Conservation (phyloP, 2,797 vertebrate species). For the Craterocephalus amniculus region DNA sequence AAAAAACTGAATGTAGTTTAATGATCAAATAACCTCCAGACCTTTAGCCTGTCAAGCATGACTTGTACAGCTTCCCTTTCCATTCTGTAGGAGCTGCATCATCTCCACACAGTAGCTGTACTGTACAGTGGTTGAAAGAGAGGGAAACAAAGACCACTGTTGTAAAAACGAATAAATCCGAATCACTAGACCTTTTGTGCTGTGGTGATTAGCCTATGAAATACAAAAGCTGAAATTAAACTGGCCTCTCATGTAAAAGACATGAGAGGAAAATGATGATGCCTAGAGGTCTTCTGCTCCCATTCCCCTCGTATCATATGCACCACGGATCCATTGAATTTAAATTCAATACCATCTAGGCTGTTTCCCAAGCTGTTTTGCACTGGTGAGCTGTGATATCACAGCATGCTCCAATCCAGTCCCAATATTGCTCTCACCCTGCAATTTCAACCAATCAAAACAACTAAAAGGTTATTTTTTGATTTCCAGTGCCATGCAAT, state of each 20-base stretch:
- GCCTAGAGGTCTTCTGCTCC: slow-evolving; percentile 56
- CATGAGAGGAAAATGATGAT: slow-evolving; percentile 51
- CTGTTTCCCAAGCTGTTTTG: slow-evolving; percentile 73
- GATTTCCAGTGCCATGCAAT: slow-evolving; percentile 45
- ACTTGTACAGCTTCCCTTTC: slow-evolving; percentile 19
- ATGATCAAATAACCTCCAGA: slow-evolving; percentile 22
- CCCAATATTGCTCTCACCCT: slow-evolving; percentile 29
- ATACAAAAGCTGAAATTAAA: slow-evolving; percentile 50
- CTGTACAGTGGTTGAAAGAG: background rate
- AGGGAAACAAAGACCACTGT: slow-evolving; percentile 17
- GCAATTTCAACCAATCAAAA: slow-evolving; percentile 61
- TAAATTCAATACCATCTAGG: slow-evolving; percentile 78
- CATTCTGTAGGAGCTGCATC: slow-evolving; percentile 18
- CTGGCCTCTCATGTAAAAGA: slow-evolving; percentile 47
- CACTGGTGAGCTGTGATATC: slow-evolving; percentile 80
- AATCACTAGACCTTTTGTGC: slow-evolving; percentile 15
- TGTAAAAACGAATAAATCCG: slow-evolving; percentile 11
- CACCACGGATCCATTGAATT: slow-evolving; percentile 73
- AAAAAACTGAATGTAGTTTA: slow-evolving; percentile 14
- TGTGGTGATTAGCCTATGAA: slow-evolving; percentile 6
- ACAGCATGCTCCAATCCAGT: slow-evolving; percentile 68
- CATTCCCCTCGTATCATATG: slow-evolving; percentile 58
- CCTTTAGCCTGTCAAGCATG: slow-evolving; percentile 18
- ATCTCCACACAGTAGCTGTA: background rate
- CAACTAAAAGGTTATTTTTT: slow-evolving; percentile 48